phyloP scores from a whole-genome alignment of 2,888 invertebrate genomes.

The Nineta flava region DNA sequence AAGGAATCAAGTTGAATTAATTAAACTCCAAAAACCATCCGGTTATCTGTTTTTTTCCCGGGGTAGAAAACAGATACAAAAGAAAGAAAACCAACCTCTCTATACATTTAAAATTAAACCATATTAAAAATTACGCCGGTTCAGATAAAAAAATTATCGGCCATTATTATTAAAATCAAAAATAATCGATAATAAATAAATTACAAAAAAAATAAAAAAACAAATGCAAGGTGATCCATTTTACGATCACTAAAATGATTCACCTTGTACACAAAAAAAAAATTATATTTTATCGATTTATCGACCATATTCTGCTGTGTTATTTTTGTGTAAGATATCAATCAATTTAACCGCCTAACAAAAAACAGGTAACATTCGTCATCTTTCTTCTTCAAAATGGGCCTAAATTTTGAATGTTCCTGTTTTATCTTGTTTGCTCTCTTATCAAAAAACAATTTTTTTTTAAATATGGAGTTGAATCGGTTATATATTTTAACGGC shows the following conservation, averaged over 20 bases:
- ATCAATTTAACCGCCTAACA: neutral
- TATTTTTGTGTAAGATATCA: conserved; percentile 29
- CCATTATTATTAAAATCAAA: too few species aligned
- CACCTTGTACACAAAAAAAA: neutral
- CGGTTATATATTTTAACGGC: too few species aligned
- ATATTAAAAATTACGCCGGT: neutral
- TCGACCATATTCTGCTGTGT: conserved; percentile 30
- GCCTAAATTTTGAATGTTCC: neutral
- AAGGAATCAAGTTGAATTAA: conserved; percentile 50
- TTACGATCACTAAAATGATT: neutral
- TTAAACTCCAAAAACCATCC: conserved; percentile 1
- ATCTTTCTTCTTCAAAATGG: neutral
- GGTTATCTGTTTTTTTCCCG: too few species aligned
- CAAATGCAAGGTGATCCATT: too few species aligned
- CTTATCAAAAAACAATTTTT: too few species aligned
- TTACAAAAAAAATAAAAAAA: too few species aligned
- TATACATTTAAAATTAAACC: neutral
- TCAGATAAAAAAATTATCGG: neutral
- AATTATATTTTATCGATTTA: neutral
- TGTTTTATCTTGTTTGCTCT: neutral
- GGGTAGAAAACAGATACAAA: too few species aligned
- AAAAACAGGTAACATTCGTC: neutral
- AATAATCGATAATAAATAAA: too few species aligned
- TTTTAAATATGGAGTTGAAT: too few species aligned
- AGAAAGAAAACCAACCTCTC: too few species aligned